Evolutionary conservation across 2,888 invertebrate species (phyloP), one percentile per base, ranked within the genome.

Genomic region (Oligia strigilis): DNA sequence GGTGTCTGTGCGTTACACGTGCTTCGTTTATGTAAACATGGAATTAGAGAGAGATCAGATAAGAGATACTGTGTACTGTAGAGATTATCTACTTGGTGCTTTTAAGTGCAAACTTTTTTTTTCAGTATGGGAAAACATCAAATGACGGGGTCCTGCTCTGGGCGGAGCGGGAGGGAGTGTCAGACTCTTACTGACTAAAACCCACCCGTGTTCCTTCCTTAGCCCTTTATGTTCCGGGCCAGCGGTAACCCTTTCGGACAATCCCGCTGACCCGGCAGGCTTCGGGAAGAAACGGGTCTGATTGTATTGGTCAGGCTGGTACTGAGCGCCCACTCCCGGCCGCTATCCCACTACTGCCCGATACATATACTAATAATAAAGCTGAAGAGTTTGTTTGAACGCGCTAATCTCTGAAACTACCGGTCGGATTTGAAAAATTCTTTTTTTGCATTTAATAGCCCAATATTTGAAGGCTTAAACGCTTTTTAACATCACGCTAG

Each of bases 311-410:
- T 96, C 98, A 97, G 98, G 99, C 99, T 99, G 98, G 97, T 97
- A 98, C 98, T 98, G 98, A 98, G 98, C 97, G 97, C 98, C 98
- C 98, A 99, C 99, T 99, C 99, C 99, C 98, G 98, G 98, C 98
- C 98, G 99, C 99, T 98, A 98, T 99, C 99, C 99, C 99, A 98
- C 99, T 99, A 99, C 99, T 99, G 99, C 98, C 98, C 98, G 98
- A 99, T 99, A 98, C 99, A 29, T 29, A 29, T 29, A 29, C 29
- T 29, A 29, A 52, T 52, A 58, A 23, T 58, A 23, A 23, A n/a
- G 23, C 23, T n/a, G n/a, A 58, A 58, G 9, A 9, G 58, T 52
- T 19, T 52, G 8, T 58, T 58, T 58, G 23, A 60, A 60, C n/a
- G 4, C 11, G 4, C 23, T 58, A 58, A 58, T n/a, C 55, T 60